Evolutionary conservation across 2,113 vertebrate genomes (phyloP).

Genomic region (Oostethus manadensis): DNA sequence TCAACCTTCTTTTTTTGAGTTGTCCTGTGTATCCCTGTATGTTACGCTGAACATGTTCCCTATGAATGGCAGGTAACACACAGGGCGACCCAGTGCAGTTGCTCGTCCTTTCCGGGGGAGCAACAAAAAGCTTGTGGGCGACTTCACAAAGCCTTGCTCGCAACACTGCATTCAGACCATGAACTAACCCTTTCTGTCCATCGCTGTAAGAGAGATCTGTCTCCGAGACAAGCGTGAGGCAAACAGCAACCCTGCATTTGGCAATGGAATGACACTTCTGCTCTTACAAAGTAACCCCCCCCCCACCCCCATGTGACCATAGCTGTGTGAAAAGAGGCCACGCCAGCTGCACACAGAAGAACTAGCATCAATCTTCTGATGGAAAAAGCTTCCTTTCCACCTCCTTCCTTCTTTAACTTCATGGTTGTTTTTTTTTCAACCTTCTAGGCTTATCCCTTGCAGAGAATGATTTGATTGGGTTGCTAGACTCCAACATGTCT

Average conservation of each 20-base stretch:
- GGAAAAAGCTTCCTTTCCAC: slow-evolving; percentile 45
- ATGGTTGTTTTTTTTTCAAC: slow-evolving; percentile 34
- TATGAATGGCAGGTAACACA: slow-evolving; percentile 46
- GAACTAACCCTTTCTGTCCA: slow-evolving; percentile 26
- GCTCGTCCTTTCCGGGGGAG: slow-evolving; percentile 17
- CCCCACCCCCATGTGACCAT: slow-evolving; percentile 57
- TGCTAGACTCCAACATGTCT: slow-evolving; percentile 12
- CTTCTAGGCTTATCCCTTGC: slow-evolving; percentile 29
- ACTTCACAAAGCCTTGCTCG: slow-evolving; percentile 48
- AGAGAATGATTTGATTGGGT: slow-evolving; percentile 14
- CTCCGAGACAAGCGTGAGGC: slow-evolving; percentile 20
- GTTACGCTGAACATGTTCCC: slow-evolving; percentile 16
- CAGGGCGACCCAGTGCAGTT: slow-evolving; percentile 54
- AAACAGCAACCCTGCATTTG: slow-evolving; percentile 16
- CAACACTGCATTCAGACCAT: slow-evolving; percentile 24
- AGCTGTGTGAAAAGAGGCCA: slow-evolving; percentile 42
- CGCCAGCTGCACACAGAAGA: slow-evolving; percentile 45
- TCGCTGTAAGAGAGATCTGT: slow-evolving; percentile 60
- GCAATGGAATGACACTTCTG: slow-evolving; percentile 43
- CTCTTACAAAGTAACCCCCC: slow-evolving; percentile 54
- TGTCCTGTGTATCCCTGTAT: slow-evolving; percentile 45
- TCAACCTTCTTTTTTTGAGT: slow-evolving; percentile 31
- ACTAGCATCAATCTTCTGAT: slow-evolving; percentile 57
- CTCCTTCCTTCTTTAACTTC: slow-evolving; percentile 29
- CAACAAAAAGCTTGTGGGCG: slow-evolving; percentile 23